phyloP scores from a whole-genome alignment of 2,888 invertebrate genomes.

The Caprella mutica region DNA sequence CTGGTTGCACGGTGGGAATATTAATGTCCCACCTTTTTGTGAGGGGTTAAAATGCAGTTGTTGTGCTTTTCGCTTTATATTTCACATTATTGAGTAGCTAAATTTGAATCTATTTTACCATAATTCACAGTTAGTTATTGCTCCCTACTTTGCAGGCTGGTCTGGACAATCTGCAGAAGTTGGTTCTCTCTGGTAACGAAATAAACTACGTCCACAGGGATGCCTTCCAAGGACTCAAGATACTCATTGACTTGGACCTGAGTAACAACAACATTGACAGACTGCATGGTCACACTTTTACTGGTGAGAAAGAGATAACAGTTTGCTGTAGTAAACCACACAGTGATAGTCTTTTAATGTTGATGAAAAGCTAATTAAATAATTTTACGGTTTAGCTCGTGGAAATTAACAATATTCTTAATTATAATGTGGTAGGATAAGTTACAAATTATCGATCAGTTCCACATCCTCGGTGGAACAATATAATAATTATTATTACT shows the following conservation, averaged over 20 bases:
- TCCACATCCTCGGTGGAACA: no score
- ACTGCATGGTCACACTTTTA: slow-evolving; percentile 64
- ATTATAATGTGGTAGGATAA: background rate
- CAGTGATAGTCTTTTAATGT: background rate
- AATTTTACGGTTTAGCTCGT: no score
- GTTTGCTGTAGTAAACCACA: background rate
- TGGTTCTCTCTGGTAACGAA: slow-evolving; percentile 64
- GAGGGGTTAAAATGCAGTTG: no score
- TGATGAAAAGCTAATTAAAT: no score
- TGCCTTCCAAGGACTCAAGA: slow-evolving; percentile 73
- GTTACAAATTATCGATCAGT: no score
- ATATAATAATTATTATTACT: no score
- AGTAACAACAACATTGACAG: slow-evolving; percentile 58
- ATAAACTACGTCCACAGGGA: slow-evolving; percentile 65
- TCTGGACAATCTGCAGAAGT: slow-evolving; percentile 68
- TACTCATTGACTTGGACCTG: slow-evolving; percentile 74
- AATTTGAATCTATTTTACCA: no score
- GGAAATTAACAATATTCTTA: background rate
- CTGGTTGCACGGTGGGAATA: no score
- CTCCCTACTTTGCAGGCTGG: slow-evolving; percentile 45
- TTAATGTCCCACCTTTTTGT: no score
- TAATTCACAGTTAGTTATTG: no score
- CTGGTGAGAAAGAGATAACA: slow-evolving; percentile 57
- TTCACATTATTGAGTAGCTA: no score
- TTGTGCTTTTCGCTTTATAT: no score